These are phyloP conservation scores for Aurelia sp. DNA, from an alignment of 30 jellyfish, hydroid and myxozoan genomes.

Conservation along the genomic window DNA sequence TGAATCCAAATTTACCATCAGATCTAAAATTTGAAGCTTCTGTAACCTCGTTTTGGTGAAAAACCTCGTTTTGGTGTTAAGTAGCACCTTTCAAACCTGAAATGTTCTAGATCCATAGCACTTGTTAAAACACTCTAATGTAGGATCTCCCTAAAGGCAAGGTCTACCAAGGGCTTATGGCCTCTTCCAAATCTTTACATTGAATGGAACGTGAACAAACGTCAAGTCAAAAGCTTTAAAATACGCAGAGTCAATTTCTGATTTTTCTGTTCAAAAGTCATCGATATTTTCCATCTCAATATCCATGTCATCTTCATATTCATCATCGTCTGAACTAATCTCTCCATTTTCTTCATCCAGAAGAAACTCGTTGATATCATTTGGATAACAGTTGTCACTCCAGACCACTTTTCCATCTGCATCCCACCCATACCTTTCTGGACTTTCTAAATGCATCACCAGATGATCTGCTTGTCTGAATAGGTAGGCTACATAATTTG, in stretches of 20 bases:
- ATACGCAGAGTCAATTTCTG: too few relatives aligned
- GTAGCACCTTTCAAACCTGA: too few relatives aligned
- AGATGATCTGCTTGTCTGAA: constrained; percentile 23
- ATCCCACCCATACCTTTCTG: constrained; percentile 29
- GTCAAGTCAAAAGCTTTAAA: too few relatives aligned
- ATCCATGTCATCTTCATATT: neutral
- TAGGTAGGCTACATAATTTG: constrained; percentile 34
- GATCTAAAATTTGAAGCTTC: neutral
- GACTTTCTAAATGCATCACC: constrained; percentile 24
- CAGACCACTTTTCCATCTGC: constrained; percentile 37
- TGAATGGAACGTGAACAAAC: too few relatives aligned
- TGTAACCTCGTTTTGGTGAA: too few relatives aligned
- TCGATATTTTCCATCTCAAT: neutral
- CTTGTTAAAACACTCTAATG: too few relatives aligned
- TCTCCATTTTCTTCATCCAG: neutral
- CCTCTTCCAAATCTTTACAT: too few relatives aligned
- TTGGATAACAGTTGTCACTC: constrained; percentile 42
- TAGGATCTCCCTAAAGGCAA: too few relatives aligned
- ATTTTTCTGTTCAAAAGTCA: neutral
- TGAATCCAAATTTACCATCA: neutral
- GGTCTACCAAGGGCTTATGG: too few relatives aligned
- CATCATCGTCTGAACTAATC: neutral
- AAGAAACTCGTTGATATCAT: constrained; percentile 38
- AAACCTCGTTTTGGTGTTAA: too few relatives aligned
- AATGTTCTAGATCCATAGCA: too few relatives aligned